Evolutionary conservation across 53 echinoderm and acorn worm species (phyloP), one percentile per base, ranked within the genome.

Genomic region (Antedon mediterranea): DNA sequence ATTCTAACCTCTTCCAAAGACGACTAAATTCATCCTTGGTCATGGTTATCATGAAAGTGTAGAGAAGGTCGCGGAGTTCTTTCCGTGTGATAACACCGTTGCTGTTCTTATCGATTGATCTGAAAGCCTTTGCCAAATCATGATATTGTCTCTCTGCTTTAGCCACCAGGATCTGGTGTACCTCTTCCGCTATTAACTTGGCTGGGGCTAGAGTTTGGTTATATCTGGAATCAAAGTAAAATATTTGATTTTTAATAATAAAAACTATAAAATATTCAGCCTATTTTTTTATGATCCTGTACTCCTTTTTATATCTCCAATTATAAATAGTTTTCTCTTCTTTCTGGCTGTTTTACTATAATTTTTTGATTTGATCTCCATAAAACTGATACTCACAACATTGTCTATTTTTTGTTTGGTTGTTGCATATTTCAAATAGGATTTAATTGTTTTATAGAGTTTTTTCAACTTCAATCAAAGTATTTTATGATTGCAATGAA

Each of bases 21-120:
- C 79, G 81, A 26, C 85, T 74, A 74, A 98, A 98, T 33, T 98
- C 98, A 32, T 92, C 87, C 43, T 86, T 92, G 30, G 88, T 98
- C 92, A 98, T 98, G 3, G 98, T 90, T 27, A 98, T 78, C 98
- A 98, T 93, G 85, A 86, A 98, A 11, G 92, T 98, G 72, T 85
- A 98, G 37, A 98, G 85, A 11, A 98, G 86, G 72, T 98, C 98
- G 70, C 98, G 43, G 32, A 98, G 82, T 74, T 98, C 98, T 77
- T 92, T 98, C 83, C 88, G 93, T 70, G 85, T 90, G 82, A 98
- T 98, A 78, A 98, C 98, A 0, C 98, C 98, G 32, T 89, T 88
- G 32, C 98, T 93, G 28, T 89, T 87, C 78, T 93, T 92, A 71
- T 98, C 98, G 11, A 98, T 85, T 34, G 92, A 89, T 71, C 90